phyloP scores from a whole-genome alignment of 2,888 invertebrate genomes.

The Aphodius sticticus region DNA sequence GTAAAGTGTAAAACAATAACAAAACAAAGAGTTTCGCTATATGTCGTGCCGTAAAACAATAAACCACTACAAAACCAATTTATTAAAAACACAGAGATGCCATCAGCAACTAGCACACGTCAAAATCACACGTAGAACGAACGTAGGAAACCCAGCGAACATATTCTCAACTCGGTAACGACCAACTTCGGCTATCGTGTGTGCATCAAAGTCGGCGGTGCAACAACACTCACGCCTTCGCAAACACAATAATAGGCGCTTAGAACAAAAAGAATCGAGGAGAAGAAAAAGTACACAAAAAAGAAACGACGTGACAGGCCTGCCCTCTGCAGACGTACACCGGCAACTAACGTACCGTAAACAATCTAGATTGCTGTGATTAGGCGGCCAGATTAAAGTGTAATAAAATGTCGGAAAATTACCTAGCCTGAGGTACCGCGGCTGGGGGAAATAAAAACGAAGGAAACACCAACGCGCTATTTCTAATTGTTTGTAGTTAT shows the following conservation, averaged over 20 bases:
- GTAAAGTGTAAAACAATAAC: too few species aligned
- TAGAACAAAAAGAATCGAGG: neutral
- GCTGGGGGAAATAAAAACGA: neutral
- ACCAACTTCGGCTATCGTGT: neutral
- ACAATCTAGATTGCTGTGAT: conserved; percentile 4
- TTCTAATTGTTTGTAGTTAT: neutral
- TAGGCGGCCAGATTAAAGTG: neutral
- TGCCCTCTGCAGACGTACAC: neutral
- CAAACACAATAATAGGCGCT: neutral
- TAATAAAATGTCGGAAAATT: neutral
- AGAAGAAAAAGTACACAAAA: neutral
- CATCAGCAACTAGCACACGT: too few species aligned
- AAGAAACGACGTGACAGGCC: neutral
- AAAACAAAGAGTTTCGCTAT: too few species aligned
- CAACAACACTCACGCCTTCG: neutral
- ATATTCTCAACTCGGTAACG: neutral
- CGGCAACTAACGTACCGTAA: neutral
- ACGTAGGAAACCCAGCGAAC: too few species aligned
- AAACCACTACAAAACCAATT: too few species aligned
- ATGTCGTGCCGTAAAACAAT: too few species aligned
- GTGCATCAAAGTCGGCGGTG: neutral
- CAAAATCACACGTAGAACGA: too few species aligned
- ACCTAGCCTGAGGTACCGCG: neutral
- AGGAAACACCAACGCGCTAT: neutral
- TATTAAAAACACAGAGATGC: too few species aligned